phyloP scores from a whole-genome alignment of 1,140 invertebrate genomes.

The Wasmannia auropunctata region DNA sequence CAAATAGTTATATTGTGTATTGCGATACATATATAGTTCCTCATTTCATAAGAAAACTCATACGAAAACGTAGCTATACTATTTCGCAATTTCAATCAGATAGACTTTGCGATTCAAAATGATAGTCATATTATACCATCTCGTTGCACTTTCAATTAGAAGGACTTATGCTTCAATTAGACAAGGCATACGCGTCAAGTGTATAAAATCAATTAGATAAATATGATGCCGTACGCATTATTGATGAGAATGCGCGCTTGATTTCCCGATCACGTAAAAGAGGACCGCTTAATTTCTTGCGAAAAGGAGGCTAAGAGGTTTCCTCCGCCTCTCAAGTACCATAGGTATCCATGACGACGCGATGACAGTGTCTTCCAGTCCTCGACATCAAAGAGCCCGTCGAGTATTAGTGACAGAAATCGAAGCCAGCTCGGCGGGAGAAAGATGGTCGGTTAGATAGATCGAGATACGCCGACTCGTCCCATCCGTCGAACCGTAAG shows the following conservation, averaged over 20 bases:
- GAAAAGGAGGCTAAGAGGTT: constrained; percentile 24
- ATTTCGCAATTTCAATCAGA: neutral
- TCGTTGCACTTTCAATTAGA: neutral
- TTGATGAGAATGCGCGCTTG: constrained; percentile 28
- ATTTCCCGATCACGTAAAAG: constrained; percentile 20
- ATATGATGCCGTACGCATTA: constrained; percentile 25
- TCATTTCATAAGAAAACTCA: neutral
- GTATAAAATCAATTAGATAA: neutral
- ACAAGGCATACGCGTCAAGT: neutral
- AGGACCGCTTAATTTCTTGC: constrained; percentile 60
- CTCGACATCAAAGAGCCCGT: constrained; percentile 71
- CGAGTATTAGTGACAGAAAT: constrained; percentile 69
- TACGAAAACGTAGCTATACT: too few species aligned
- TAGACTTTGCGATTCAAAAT: neutral
- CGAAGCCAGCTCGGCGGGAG: constrained; percentile 49
- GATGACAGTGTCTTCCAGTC: constrained; percentile 68
- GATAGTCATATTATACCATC: neutral
- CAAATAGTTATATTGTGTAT: neutral
- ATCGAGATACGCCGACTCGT: constrained; percentile 31
- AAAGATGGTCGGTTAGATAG: constrained; percentile 46
- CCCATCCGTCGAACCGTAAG: constrained; percentile 17
- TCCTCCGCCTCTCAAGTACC: neutral
- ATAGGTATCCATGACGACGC: constrained; percentile 68
- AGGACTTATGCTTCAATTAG: constrained; percentile 6
- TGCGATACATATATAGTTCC: neutral